A percentile compares a stretch with the other conserved stretches of the same genome.
phyloP scores from a whole-genome alignment of 2,888 invertebrate species.

The Oxyscelio sp. region DNA sequence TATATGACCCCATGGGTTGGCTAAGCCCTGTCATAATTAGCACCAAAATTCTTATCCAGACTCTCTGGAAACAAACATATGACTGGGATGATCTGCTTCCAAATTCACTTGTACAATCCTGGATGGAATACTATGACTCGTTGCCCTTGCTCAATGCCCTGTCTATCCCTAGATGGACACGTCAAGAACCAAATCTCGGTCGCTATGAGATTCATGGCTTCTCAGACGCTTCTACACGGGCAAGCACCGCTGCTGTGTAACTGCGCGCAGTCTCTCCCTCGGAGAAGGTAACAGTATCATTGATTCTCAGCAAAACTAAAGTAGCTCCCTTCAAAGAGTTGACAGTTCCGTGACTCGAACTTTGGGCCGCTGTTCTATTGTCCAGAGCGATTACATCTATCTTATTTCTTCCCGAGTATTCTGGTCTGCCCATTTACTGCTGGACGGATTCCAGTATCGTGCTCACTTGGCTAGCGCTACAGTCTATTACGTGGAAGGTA shows the following conservation, averaged over 20 bases:
- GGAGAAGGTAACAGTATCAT: background rate
- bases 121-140: conserved; percentile 12
- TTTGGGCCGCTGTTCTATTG: background rate
- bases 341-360: conserved; percentile 35
- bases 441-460: too few relatives aligned
- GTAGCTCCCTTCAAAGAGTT: conserved; percentile 53
- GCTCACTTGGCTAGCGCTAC: too few relatives aligned
- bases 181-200: background rate
- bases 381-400: background rate
- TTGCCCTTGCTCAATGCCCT: background rate
- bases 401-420: too few relatives aligned
- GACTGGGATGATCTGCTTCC: conserved; percentile 16
- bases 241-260: conserved; percentile 36
- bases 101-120: background rate
- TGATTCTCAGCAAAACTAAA: conserved; percentile 41
- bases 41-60: conserved; percentile 33
- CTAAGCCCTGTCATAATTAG: conserved; percentile 2
- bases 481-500: too few relatives aligned
- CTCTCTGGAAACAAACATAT: conserved; percentile 6
- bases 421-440: too few relatives aligned
- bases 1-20: too few relatives aligned
- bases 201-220: conserved; percentile 40
- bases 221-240: conserved; percentile 49
- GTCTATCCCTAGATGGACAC: background rate
- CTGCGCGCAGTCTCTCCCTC: conserved; percentile 4